Base-by-base conservation (phyloP, 2,113 vertebrate genomes). In the Saccopteryx bilineata region DNA sequence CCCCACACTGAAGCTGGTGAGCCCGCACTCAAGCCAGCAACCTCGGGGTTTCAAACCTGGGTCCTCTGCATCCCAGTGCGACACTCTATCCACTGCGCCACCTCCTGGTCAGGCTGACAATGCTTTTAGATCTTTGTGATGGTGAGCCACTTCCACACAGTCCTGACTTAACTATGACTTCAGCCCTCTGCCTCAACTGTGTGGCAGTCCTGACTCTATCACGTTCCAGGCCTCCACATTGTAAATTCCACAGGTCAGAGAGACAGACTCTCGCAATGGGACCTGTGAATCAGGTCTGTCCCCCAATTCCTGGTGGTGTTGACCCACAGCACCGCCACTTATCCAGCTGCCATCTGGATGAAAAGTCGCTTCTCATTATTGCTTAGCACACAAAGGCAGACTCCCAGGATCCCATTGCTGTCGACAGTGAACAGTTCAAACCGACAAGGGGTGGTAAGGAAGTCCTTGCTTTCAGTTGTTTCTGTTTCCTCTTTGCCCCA, bases 221-320 rank as follows among this genome's bases (percentile, higher is more conserved):
- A 1, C 1, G 31, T 21, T n/a, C 18, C 0, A 0, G 72, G 15
- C 58, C 39, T 81, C 56, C 63, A 18, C n/a, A 50, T 63, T 3
- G 15, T 28, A 26, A 17, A 46, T 21, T 58, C 50, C 14, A 17
- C 11, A 63, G 39, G 68, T 28, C 66, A 88, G 56, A 85, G 31
- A 65, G 13, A 84, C 68, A 74, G 80, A 63, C 26, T 13, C 39
- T 58, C 24, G 9, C 48, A 17, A 9, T 1, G 28, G 54, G 10
- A 75, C 69, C 33, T 26, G 39, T 10, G 19, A 81, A 71, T 61
- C 31, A 21, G 50, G 13, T 48, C 81, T 50, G 46, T 33, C 66
- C 19, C 28, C 31, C 8, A 5, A 0, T 31, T 60, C 52, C 75
- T 46, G 0, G 56, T 15, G 9, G 31, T 23, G 54, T 28, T 68